These are phyloP conservation scores for Pogona vitticeps DNA, from an alignment of 2,113 vertebrate genomes.

Conservation along the genomic window DNA sequence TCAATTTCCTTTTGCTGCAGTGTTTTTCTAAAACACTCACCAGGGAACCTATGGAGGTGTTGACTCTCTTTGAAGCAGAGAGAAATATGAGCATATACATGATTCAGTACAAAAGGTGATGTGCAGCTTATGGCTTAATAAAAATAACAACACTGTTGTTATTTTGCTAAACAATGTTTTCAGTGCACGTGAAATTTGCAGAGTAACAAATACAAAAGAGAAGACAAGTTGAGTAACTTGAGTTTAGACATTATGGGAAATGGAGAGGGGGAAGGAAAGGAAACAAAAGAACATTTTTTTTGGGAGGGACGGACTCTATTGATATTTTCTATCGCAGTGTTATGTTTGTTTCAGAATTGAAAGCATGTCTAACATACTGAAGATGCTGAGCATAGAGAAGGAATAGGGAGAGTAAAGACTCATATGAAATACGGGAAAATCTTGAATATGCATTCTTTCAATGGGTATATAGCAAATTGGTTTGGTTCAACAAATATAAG, in stretches of 20 bases:
- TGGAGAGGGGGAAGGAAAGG: no score
- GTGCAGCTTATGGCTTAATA: not conserved
- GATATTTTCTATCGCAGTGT: not conserved
- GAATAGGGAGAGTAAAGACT: no score
- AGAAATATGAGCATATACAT: not conserved
- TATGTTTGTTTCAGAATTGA: not conserved
- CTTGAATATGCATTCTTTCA: no score
- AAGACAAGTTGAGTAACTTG: not conserved
- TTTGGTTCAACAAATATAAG: no score
- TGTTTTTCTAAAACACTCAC: not conserved
- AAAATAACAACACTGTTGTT: not conserved
- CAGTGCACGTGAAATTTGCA: not conserved
- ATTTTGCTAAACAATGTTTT: not conserved
- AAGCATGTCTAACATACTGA: no score
- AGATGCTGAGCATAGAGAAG: no score
- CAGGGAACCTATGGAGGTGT: not conserved
- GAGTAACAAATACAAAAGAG: not conserved
- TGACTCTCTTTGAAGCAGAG: not conserved
- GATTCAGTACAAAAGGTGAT: not conserved
- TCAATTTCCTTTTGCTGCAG: not conserved
- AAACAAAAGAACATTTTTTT: not conserved
- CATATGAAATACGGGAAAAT: no score
- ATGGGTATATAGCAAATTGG: no score
- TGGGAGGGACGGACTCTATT: no score
- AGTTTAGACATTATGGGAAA: not conserved